These are phyloP conservation scores for Apotomis turbidana DNA, from an alignment of 2,888 invertebrate species.

Conservation along the genomic window DNA sequence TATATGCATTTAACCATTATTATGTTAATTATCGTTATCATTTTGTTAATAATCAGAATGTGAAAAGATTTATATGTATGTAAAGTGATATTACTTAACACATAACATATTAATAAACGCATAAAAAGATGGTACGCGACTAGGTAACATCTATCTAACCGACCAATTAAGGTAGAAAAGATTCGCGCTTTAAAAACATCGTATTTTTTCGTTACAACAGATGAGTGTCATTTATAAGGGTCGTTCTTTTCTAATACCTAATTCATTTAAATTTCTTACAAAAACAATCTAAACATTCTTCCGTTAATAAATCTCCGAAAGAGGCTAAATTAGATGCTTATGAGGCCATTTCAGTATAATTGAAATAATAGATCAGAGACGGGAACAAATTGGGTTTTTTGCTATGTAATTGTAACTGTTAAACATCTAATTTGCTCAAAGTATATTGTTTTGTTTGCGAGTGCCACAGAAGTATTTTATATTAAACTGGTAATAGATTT, in stretches of 20 bases:
- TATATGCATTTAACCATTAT: too few relatives aligned
- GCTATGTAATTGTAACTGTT: constrained; percentile 9
- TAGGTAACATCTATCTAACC: not conserved
- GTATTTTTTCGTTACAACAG: not conserved
- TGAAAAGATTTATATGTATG: too few relatives aligned
- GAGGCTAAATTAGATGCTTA: constrained; percentile 46
- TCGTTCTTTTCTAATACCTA: constrained; percentile 27
- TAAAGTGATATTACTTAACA: too few relatives aligned
- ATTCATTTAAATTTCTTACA: constrained; percentile 31
- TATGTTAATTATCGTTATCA: too few relatives aligned
- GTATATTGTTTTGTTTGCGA: not conserved
- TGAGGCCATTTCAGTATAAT: constrained; percentile 40
- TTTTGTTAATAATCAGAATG: too few relatives aligned
- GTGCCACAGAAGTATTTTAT: not conserved
- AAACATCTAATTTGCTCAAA: not conserved
- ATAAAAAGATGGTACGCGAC: too few relatives aligned
- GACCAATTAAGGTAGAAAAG: not conserved
- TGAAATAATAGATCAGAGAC: constrained; percentile 40
- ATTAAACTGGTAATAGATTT: too few relatives aligned
- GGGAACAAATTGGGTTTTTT: constrained; percentile 21
- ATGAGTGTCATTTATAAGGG: constrained; percentile 29
- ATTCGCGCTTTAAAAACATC: not conserved
- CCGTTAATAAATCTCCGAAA: constrained; percentile 38
- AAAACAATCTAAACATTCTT: constrained; percentile 30
- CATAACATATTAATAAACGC: too few relatives aligned